Evolutionary conservation across 92 coral and sea anemone genomes (phyloP).

Genomic region (Muricea muricata): DNA sequence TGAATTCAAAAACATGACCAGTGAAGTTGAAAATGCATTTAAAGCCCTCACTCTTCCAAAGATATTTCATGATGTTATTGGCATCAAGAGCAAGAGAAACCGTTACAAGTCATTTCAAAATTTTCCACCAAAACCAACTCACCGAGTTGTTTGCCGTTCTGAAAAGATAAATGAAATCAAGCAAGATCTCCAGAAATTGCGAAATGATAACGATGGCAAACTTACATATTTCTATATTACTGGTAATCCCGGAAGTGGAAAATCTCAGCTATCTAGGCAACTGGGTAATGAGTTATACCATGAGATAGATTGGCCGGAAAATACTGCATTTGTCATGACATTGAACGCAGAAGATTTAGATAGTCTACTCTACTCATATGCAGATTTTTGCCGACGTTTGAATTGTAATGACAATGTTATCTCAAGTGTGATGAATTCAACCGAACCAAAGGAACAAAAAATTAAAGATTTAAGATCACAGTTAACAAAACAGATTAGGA

Average conservation of each 20-base stretch:
- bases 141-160: slow-evolving; percentile 21
- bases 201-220: not conserved
- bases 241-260: slow-evolving; percentile 42
- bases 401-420: slow-evolving; percentile 44
- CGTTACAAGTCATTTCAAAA: slow-evolving; percentile 12
- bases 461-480: slow-evolving; percentile 33
- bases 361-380: slow-evolving; percentile 54
- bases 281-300: slow-evolving; percentile 1
- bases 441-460: slow-evolving; percentile 29
- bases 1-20: not conserved
- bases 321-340: slow-evolving; percentile 37
- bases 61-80: not conserved
- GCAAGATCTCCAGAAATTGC: slow-evolving; percentile 8
- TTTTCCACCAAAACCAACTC: slow-evolving; percentile 62
- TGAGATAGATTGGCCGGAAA: slow-evolving; percentile 9
- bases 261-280: not conserved
- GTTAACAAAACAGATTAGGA: slow-evolving; percentile 21
- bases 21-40: not conserved
- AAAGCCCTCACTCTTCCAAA: not conserved
- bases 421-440: slow-evolving; percentile 42
- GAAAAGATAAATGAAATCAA: slow-evolving; percentile 14
- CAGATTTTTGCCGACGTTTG: slow-evolving; percentile 52
- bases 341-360: not conserved
- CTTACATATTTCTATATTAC: slow-evolving; percentile 36
- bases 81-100: not conserved